Evolutionary conservation across 2,888 invertebrate genomes (phyloP), one percentile per base, ranked within the genome.

Genomic region (Arge pagana): DNA sequence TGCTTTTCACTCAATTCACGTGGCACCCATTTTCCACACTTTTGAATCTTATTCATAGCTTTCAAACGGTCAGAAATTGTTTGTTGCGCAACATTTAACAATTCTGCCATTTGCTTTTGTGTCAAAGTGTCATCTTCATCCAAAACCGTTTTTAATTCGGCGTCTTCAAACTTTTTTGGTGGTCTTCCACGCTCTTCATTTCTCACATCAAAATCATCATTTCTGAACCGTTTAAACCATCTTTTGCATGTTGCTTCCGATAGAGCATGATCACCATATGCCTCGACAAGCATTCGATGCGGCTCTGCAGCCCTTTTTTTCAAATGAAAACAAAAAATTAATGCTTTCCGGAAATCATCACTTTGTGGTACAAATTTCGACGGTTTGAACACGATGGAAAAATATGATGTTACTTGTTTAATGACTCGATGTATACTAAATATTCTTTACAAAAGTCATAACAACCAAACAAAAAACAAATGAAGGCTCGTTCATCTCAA

Each of bases 1-100:
- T 56, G 52, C 51, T 37, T 56, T 52, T 50, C 53, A 36, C 43
- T 61, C 53, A 60, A 52, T 57, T 61, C 55, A 52, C 62, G 48
- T 24, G 58, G 58, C 28, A 63, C 57, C 62, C 57, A 61, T 58
- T 55, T 63, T 61, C 59, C 58, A 6, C 33, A n/a, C 50, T 61
- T 60, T 37, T 58, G 51, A 28, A 64, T 58, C 52, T 59, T 62
- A 56, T 56, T 60, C 56, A 66, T 60, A 11, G 56, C 58, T 53
- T 57, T 55, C 52, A 66, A 58, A 53, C 61, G 59, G 50, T 52
- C 49, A 35, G 54, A 60, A 49, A 61, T 45, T 33, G 56, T 54
- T 61, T 52, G 26, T 42, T 36, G 55, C 30, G 55, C 48, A 33
- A 61, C 61, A 39, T 49, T 21, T 28, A 60, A 55, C 43, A 37